phyloP scores from a whole-genome alignment of 37 sponge, comb jelly and placozoan genomes.

The Theonella swinhoei region DNA sequence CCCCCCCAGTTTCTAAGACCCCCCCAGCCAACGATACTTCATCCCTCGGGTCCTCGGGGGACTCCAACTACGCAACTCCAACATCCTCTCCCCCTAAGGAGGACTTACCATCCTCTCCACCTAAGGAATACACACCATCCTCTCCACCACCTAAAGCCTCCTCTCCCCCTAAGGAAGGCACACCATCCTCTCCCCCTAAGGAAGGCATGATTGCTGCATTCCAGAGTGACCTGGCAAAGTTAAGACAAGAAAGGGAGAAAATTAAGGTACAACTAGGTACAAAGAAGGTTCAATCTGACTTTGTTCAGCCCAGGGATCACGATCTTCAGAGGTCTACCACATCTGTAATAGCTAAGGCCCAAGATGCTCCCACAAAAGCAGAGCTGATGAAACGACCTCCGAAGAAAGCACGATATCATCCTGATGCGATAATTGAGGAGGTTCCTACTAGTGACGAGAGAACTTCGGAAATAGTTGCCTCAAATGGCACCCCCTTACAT shows the following conservation, averaged over 20 bases:
- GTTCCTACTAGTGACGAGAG: neutral
- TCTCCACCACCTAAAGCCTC: neutral
- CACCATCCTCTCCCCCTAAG: neutral
- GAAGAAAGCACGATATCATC: neutral
- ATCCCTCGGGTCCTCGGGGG: neutral
- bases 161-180: neutral
- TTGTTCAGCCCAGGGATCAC: neutral
- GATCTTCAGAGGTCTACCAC: neutral
- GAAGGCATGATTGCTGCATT: neutral
- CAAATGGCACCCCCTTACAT: neutral
- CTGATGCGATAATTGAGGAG: neutral
- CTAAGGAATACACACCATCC: neutral
- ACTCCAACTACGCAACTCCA: neutral
- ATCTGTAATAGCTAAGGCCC: neutral
- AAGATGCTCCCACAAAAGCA: neutral
- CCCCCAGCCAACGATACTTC: neutral
- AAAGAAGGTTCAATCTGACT: neutral
- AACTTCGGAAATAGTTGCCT: neutral
- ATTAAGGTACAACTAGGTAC: neutral
- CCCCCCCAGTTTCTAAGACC: neutral
- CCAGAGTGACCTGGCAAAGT: too few species aligned
- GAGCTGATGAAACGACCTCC: too few species aligned
- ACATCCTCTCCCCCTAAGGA: neutral
- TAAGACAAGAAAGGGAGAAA: neutral
- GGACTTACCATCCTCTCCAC: neutral